These are phyloP conservation scores for Lycia hirtaria DNA, from an alignment of 2,888 invertebrate species.

Conservation along the genomic window DNA sequence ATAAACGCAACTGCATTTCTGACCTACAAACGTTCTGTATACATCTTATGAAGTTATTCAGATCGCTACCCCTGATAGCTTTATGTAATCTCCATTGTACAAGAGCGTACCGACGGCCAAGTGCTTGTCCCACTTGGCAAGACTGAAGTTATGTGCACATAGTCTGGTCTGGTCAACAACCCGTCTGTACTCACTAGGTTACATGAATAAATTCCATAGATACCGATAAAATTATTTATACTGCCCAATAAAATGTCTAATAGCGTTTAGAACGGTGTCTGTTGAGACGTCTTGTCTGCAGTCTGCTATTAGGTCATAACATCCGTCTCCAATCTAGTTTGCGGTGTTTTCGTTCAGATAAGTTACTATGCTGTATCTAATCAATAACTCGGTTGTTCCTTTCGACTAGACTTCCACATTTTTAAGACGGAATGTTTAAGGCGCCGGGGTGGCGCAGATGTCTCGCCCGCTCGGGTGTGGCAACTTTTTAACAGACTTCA, in stretches of 20 bases:
- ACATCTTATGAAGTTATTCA: slow-evolving; percentile 25
- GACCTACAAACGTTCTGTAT: slow-evolving; percentile 22
- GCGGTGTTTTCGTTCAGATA: slow-evolving; percentile 13
- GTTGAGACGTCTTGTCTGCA: slow-evolving; percentile 26
- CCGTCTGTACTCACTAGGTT: neutral
- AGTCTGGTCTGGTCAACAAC: slow-evolving; percentile 21
- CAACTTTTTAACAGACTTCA: too few relatives aligned
- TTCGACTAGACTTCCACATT: slow-evolving; percentile 14
- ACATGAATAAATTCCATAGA: neutral
- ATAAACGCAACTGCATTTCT: slow-evolving; percentile 9
- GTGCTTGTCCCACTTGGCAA: slow-evolving; percentile 39
- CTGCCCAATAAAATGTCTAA: slow-evolving; percentile 4
- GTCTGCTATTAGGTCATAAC: slow-evolving; percentile 33
- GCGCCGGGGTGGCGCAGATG: too few relatives aligned
- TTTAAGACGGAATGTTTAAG: too few relatives aligned
- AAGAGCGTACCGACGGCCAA: slow-evolving; percentile 24
- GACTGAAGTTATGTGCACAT: slow-evolving; percentile 26
- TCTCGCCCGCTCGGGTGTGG: too few relatives aligned
- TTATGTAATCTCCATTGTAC: slow-evolving; percentile 30
- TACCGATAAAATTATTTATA: slow-evolving; percentile 19
- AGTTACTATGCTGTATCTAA: slow-evolving; percentile 2
- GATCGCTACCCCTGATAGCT: slow-evolving; percentile 20
- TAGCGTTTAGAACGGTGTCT: slow-evolving; percentile 15
- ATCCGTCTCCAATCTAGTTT: slow-evolving; percentile 30
- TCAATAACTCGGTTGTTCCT: slow-evolving; percentile 18